A percentile compares a stretch with the other conserved stretches of the same genome.
Evolutionary conservation across 2,797 vertebrate species (phyloP).

Genomic region (Enteromius viviparus): DNA sequence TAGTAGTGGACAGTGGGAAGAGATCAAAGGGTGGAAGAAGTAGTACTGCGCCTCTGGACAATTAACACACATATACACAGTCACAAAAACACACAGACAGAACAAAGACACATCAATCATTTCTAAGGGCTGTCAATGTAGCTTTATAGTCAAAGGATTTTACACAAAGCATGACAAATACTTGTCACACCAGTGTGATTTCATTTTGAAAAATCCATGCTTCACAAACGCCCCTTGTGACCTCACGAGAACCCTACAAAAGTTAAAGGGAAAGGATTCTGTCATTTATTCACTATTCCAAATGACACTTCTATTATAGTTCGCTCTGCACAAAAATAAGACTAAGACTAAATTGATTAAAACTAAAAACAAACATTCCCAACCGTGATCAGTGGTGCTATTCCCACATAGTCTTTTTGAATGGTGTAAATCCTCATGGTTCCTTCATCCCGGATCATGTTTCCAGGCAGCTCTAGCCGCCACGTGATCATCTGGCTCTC

Average conservation of each 20-base stretch:
- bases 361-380: slow-evolving; percentile 51
- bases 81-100: slow-evolving; percentile 37
- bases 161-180: slow-evolving; percentile 45
- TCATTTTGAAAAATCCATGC: neutral
- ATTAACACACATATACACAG: slow-evolving; percentile 46
- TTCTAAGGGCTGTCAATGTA: slow-evolving; percentile 46
- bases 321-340: neutral
- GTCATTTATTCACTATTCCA: neutral
- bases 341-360: neutral
- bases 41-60: slow-evolving; percentile 39
- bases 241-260: neutral
- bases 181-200: slow-evolving; percentile 28
- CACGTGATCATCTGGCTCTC: slow-evolving; percentile 77
- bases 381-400: slow-evolving; percentile 79
- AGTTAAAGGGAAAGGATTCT: neutral
- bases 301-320: neutral
- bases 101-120: slow-evolving; percentile 52
- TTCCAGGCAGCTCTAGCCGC: slow-evolving; percentile 77
- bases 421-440: slow-evolving; percentile 75
- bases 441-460: slow-evolving; percentile 73
- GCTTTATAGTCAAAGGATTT: slow-evolving; percentile 46
- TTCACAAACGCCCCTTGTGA: neutral
- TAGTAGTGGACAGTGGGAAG: neutral
- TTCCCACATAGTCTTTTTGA: slow-evolving; percentile 76
- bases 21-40: slow-evolving; percentile 44